Base-by-base conservation (phyloP, 2,797 vertebrate species). In the Ciconia nigra region DNA sequence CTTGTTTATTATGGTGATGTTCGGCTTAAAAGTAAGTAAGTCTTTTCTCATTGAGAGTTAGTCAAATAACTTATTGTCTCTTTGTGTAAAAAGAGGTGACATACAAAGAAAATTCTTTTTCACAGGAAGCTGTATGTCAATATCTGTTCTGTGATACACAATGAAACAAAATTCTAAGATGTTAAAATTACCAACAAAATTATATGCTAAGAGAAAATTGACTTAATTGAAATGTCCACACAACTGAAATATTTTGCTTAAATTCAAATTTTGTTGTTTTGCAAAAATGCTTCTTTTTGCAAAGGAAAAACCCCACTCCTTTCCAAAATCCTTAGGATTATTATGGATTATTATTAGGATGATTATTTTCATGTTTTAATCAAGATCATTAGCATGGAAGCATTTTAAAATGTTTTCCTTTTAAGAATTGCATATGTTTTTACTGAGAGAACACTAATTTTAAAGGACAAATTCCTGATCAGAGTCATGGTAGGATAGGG, bases 241-340 rank as follows among this genome's bases (percentile, higher is more conserved):
- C 15, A 61, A 54, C 20, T 35, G 6, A 89, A 73, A 73, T 61
- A 57, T 74, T 78, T 87, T 77, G 7, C 7, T 85, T 47, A 62
- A 73, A 51, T 78, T 52, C 72, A 1, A 80, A 41, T 51, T 51
- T 26, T 74, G 3, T 42, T 67, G 13, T 37, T 65, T 69, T 17
- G 10, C 5, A 88, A 80, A 76, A 76, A 46, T 17, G 1, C 0
- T 73, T 63, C 0, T 37, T 89, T 71, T 77, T 63, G 3, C 24
- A 54, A 66, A 62, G 17, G 35, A 63, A 74, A 21, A 66, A 33
- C 0, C 0, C 3, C 6, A 33, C 1, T 72, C 3, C 11, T 76
- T 66, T 79, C 44, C 42, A 63, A 52, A 73, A 66, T 42, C 46
- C 24, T 79, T 71, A 33, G 8, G 12, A 21, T 71, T n/a, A n/a